Conservation (phyloP, 1,140 invertebrate species). For the Aphelinus atriplicis region DNA sequence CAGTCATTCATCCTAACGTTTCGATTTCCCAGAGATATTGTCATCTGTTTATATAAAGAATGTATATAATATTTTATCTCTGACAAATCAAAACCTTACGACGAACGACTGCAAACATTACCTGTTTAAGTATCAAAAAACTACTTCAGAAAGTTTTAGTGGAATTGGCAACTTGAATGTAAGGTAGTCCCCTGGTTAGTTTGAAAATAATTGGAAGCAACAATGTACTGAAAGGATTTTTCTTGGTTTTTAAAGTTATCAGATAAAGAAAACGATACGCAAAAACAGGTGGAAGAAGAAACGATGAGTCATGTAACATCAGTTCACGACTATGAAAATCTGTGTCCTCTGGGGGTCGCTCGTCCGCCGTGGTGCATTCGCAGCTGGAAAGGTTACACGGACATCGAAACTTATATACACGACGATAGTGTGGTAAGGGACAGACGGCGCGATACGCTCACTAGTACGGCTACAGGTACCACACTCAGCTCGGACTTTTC, state of each 20-base stretch:
- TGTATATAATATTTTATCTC: too few species aligned
- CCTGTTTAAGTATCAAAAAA: too few species aligned
- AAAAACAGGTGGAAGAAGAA: constrained; percentile 54
- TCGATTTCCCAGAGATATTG: too few species aligned
- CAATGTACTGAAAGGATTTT: too few species aligned
- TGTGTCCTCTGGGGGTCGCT: constrained; percentile 74
- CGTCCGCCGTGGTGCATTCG: constrained; percentile 74
- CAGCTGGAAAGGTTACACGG: constrained; percentile 74
- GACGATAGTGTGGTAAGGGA: constrained; percentile 72
- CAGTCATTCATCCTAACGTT: too few species aligned
- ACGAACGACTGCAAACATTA: too few species aligned
- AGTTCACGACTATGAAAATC: constrained; percentile 76
- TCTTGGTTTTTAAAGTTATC: neutral
- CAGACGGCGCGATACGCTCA: constrained; percentile 69
- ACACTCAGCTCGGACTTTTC: constrained; percentile 59
- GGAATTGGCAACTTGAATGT: too few species aligned
- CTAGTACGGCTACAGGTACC: constrained; percentile 60
- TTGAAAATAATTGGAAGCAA: too few species aligned
- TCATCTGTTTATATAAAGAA: too few species aligned
- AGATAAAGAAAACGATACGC: constrained; percentile 41
- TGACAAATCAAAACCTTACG: too few species aligned
- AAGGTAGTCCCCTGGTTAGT: too few species aligned
- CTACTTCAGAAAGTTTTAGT: too few species aligned
- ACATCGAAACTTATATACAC: constrained; percentile 74
- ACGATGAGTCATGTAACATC: constrained; percentile 71